Conservation (phyloP, 2,113 vertebrate genomes). For the Clupea harengus region DNA sequence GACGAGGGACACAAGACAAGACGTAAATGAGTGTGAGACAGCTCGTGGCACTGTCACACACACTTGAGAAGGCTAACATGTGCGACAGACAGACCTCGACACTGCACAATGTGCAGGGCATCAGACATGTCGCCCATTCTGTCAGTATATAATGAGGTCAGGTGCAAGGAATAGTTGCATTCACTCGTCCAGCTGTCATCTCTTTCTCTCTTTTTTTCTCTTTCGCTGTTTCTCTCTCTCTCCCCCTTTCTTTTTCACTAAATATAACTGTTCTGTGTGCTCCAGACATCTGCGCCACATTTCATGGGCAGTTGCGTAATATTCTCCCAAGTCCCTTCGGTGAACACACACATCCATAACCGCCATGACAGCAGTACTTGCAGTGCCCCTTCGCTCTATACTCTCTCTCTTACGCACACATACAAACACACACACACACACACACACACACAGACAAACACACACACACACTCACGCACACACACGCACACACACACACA, state of each 20-base stretch:
- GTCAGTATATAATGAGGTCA: no score
- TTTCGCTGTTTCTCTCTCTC: slow-evolving; percentile 22
- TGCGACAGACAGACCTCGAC: no score
- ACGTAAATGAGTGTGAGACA: no score
- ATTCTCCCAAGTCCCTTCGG: slow-evolving; percentile 57
- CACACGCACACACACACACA: slow-evolving; percentile 8
- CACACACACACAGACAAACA: slow-evolving; percentile 15
- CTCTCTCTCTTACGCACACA: no score
- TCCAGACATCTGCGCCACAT: slow-evolving; percentile 39
- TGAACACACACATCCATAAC: slow-evolving; percentile 63
- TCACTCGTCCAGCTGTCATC: no score
- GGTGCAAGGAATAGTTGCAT: no score
- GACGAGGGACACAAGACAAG: no score
- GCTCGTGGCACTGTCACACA: neutral
- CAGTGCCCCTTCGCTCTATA: no score
- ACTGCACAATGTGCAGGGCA: no score
- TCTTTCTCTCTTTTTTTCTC: slow-evolving; percentile 4
- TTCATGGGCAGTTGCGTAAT: slow-evolving; percentile 49
- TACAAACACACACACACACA: neutral
- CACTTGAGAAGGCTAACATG: neutral
- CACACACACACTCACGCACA: neutral
- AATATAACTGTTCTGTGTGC: slow-evolving; percentile 26
- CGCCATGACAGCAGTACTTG: slow-evolving; percentile 41
- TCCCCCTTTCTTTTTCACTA: slow-evolving; percentile 23
- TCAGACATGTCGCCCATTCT: no score